Evolutionary conservation across 1,140 invertebrate species (phyloP).

Genomic region (Tetramorium alpestre): DNA sequence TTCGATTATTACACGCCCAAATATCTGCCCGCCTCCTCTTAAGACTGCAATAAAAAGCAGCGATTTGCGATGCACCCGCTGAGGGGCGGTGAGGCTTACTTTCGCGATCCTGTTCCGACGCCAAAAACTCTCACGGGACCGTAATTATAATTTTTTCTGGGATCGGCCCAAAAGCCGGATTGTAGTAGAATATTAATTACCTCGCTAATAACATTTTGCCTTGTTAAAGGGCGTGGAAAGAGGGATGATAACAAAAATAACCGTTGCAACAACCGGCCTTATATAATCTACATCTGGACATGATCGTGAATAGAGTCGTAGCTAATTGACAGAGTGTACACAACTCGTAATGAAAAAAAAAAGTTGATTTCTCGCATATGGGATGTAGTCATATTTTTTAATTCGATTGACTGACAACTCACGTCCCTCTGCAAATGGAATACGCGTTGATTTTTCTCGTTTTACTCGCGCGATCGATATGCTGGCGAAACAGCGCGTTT

Average conservation of each 20-base stretch:
- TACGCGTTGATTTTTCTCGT: slow-evolving; percentile 58
- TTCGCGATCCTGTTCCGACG: slow-evolving; percentile 44
- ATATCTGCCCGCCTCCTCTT: slow-evolving; percentile 61
- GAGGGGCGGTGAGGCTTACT: slow-evolving; percentile 32
- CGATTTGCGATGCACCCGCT: slow-evolving; percentile 25
- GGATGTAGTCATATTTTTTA: background rate
- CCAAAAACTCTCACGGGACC: slow-evolving; percentile 47
- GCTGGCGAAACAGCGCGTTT: slow-evolving; percentile 19
- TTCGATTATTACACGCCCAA: slow-evolving; percentile 73
- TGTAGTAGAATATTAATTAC: slow-evolving; percentile 53
- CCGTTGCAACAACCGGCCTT: background rate
- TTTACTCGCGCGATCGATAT: slow-evolving; percentile 7
- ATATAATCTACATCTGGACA: slow-evolving; percentile 8
- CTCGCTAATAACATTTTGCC: slow-evolving; percentile 53
- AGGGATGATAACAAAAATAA: slow-evolving; percentile 20
- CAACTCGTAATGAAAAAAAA: background rate
- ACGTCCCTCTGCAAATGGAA: slow-evolving; percentile 3
- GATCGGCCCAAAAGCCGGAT: slow-evolving; percentile 13
- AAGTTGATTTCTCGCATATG: background rate
- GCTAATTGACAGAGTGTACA: slow-evolving; percentile 1
- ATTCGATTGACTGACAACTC: slow-evolving; percentile 10
- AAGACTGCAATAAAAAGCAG: slow-evolving; percentile 58
- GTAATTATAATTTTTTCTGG: slow-evolving; percentile 56
- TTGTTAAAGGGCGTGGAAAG: slow-evolving; percentile 1
- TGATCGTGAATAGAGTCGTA: background rate